phyloP scores from a whole-genome alignment of 2,113 vertebrate genomes.

The Amia ocellicauda region DNA sequence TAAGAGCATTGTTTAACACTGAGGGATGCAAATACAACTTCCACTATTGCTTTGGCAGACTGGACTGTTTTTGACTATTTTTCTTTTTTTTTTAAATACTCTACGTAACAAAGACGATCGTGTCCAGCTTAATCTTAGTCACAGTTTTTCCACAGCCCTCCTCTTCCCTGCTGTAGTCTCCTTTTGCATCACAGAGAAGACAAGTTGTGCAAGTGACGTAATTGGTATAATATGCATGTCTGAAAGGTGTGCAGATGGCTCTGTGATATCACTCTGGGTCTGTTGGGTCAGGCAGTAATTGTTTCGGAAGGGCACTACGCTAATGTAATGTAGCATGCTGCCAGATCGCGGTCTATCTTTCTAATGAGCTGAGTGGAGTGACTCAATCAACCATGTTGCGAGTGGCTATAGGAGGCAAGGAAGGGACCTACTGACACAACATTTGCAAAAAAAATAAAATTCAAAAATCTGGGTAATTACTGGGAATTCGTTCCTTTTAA shows the following conservation, averaged over 20 bases:
- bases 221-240: slow-evolving; percentile 56
- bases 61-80: too few species aligned
- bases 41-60: slow-evolving; percentile 8
- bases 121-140: slow-evolving; percentile 1
- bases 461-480: slow-evolving; percentile 35
- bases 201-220: slow-evolving; percentile 50
- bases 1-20: too few species aligned
- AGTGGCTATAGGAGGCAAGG: slow-evolving; percentile 8
- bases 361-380: slow-evolving; percentile 25
- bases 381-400: slow-evolving; percentile 8
- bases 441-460: slow-evolving; percentile 31
- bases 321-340: slow-evolving; percentile 56
- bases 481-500: slow-evolving; percentile 24
- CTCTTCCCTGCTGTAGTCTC: too few species aligned
- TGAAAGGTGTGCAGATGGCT: slow-evolving; percentile 62
- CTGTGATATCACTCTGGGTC: slow-evolving; percentile 44
- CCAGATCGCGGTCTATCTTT: slow-evolving; percentile 38
- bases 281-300: slow-evolving; percentile 59
- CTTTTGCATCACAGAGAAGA: too few species aligned
- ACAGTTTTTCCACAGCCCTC: slow-evolving; percentile 4
- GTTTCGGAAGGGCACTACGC: slow-evolving; percentile 46
- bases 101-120: slow-evolving; percentile 1
- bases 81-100: neutral
- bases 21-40: too few species aligned
- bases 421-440: slow-evolving; percentile 6